Conservation (phyloP, 2,888 invertebrate genomes). For the Diogma glabrata region DNA sequence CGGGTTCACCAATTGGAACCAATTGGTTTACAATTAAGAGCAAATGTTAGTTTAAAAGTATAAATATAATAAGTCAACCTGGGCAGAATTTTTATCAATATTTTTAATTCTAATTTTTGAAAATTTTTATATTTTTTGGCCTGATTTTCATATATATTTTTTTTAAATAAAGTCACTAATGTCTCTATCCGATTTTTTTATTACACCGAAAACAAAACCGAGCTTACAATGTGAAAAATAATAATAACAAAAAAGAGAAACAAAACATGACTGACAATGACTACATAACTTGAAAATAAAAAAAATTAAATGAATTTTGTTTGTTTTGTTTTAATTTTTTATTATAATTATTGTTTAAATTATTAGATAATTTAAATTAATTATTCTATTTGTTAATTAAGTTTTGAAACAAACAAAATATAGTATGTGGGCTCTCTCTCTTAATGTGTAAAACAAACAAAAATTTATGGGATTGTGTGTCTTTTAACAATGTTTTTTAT, state of each 20-base stretch:
- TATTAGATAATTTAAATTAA: not conserved
- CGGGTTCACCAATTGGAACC: slow-evolving; percentile 27
- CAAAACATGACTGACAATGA: not conserved
- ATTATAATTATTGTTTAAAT: not conserved
- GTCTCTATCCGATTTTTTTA: slow-evolving; percentile 8
- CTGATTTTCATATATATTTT: slow-evolving; percentile 6
- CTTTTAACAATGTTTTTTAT: not conserved
- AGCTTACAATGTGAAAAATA: too few species aligned
- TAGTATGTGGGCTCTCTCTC: slow-evolving; percentile 5
- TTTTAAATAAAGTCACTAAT: slow-evolving; percentile 6
- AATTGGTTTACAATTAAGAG: slow-evolving; percentile 20
- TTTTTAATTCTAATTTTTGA: slow-evolving; percentile 1
- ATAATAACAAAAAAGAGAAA: slow-evolving; percentile 2
- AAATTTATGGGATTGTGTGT: too few species aligned
- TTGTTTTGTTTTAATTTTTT: not conserved
- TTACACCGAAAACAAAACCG: too few species aligned
- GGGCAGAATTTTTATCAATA: not conserved
- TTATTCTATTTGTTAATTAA: too few species aligned
- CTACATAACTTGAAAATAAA: too few species aligned
- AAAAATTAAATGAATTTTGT: too few species aligned
- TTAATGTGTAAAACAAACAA: slow-evolving; percentile 1
- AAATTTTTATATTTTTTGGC: slow-evolving; percentile 7
- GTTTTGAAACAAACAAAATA: too few species aligned
- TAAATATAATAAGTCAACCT: slow-evolving; percentile 7
- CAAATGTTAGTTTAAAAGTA: not conserved